Base-by-base conservation (phyloP, 2,797 vertebrate genomes). In the Cryptoblepharus egeriae region DNA sequence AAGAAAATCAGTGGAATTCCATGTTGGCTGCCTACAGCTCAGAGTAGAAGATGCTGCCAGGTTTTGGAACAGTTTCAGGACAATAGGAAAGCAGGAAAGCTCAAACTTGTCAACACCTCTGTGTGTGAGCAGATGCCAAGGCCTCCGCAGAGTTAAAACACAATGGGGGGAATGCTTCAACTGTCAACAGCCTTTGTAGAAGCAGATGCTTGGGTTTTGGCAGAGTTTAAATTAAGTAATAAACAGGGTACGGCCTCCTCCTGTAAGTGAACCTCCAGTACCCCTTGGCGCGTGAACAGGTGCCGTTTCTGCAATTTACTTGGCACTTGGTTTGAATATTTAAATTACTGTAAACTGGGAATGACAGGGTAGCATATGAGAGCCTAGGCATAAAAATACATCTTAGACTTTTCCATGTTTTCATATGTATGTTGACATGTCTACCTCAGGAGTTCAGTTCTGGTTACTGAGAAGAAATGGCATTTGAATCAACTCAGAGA, bases 101-200 rank as follows among this genome's bases (percentile, higher is more conserved):
- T 91, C 90, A 73, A 84, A 89, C 90, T 42, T 93, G 93, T 90
- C 92, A 92, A 89, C 90, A 90, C 92, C 88, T 93, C 87, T 87
- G 75, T 84, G 85, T 79, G 80, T 60, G 90, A 93, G 81, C 91
- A 93, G 92, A 91, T 91, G 92, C 86, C 85, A 84, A 87, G 61
- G 87, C 87, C 92, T 92, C 84, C 13, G 85, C 88, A 91, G 90
- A 93, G 76, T 80, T 93, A 89, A 85, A 91, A 75, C 83, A 92
- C 90, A 91, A 88, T 90, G 79, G 89, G 78, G 39, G 52, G 88
- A 89, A 83, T 81, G 75, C 82, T 92, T 92, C 86, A 87, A 15
- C 90, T 92, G 91, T 93, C 92, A 94, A 91, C 91, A 89, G 86
- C 72, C 80, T 89, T 57, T 52, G 85, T 85, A 85, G 85, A 84